phyloP scores from a whole-genome alignment of 2,888 invertebrate genomes.

The Clostera curtula region DNA sequence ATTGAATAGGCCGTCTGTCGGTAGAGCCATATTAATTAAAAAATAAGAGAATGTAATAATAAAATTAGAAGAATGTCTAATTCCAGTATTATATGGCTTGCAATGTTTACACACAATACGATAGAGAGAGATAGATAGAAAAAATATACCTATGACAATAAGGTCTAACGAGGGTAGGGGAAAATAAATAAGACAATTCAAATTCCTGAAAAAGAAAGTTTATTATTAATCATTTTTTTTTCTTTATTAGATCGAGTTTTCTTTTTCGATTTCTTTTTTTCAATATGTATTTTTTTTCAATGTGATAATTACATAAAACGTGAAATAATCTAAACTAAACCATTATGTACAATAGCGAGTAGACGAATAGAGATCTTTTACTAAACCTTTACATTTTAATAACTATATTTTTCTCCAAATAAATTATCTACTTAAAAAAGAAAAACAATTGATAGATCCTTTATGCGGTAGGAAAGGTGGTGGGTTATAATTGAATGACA shows the following conservation, averaged over 20 bases:
- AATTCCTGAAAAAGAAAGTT: constrained; percentile 51
- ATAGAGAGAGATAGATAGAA: too few species aligned
- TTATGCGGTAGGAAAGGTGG: constrained; percentile 50
- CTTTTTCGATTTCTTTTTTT: constrained; percentile 28
- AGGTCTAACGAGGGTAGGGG: background rate
- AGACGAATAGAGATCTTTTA: constrained; percentile 13
- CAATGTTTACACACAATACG: too few species aligned
- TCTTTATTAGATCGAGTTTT: constrained; percentile 26
- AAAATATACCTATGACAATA: too few species aligned
- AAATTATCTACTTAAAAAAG: constrained; percentile 30
- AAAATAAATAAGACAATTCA: constrained; percentile 26
- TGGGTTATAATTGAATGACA: constrained; percentile 29
- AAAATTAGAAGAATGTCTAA: too few species aligned
- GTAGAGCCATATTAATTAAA: too few species aligned
- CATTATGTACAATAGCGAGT: constrained; percentile 15
- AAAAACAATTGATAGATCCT: constrained; percentile 39
- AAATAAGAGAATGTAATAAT: too few species aligned
- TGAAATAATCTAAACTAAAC: constrained; percentile 3
- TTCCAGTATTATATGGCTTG: too few species aligned
- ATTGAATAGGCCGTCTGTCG: too few species aligned
- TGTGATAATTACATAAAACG: constrained; percentile 5
- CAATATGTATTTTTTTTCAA: constrained; percentile 7
- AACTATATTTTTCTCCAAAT: constrained; percentile 23
- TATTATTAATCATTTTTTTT: constrained; percentile 35
- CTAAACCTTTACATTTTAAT: constrained; percentile 10